Evolutionary conservation across 1,140 invertebrate species (phyloP).

Genomic region (Holotrichia oblita): DNA sequence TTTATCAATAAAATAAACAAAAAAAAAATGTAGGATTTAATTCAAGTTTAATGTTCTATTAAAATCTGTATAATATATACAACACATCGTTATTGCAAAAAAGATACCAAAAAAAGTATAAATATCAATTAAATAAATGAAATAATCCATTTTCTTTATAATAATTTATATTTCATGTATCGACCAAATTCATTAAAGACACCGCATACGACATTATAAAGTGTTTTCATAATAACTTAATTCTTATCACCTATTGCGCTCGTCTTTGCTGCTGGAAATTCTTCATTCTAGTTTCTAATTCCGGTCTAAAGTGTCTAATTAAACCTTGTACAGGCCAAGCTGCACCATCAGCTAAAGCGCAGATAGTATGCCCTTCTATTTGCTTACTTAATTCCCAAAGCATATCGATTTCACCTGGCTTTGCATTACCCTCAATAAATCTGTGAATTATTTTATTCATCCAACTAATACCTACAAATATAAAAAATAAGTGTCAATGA

Average conservation of each 20-base stretch:
- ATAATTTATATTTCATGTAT: background rate
- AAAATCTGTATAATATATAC: conserved; percentile 10
- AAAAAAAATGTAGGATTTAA: too few relatives aligned
- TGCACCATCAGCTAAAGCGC: conserved; percentile 97
- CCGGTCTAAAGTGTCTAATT: conserved; percentile 96
- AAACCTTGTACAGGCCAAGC: conserved; percentile 99
- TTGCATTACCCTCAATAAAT: conserved; percentile 92
- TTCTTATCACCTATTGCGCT: background rate
- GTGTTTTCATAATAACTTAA: background rate
- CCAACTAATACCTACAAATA: conserved; percentile 78
- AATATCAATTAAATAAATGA: background rate
- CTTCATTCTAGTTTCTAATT: conserved; percentile 85
- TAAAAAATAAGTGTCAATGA: too few relatives aligned
- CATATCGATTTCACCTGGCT: conserved; percentile 97
- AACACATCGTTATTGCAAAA: background rate
- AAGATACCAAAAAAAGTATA: background rate
- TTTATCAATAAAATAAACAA: too few relatives aligned
- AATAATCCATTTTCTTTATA: background rate
- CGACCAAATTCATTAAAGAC: background rate
- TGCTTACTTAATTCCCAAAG: conserved; percentile 99
- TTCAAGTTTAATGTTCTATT: background rate
- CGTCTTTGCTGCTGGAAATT: conserved; percentile 58
- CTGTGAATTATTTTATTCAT: conserved; percentile 97
- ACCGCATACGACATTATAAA: background rate
- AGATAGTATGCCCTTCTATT: conserved; percentile 99